Evolutionary conservation across 1,140 invertebrate species (phyloP), one percentile per base, ranked within the genome.

Genomic region (Drosophila novamexicana): DNA sequence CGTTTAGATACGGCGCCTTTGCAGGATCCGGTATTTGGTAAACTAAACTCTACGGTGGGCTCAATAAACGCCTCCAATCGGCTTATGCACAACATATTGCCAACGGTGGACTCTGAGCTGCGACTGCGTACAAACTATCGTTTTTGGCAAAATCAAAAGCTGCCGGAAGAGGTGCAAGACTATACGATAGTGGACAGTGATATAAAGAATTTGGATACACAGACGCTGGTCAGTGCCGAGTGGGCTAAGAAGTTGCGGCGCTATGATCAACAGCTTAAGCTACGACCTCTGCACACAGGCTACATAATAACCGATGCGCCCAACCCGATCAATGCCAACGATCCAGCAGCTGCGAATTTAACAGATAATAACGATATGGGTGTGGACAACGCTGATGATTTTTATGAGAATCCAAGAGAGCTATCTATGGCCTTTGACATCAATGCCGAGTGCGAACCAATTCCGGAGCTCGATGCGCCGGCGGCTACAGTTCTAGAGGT

Each of bases 21-120:
- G 50, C 88, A 91, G 45, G 92, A 92, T 79, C 84, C 91, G 0
- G 76, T 92, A 0, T 92, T 92, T 79, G 91, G 90, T 6, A 91
- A 92, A 68, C 76, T 92, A 0, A 92, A 92, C 58, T 90, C 90
- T 0, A 89, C 90, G 7, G 91, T 92, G 1, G 92, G 91, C 14
- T 91, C 90, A 6, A 91, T 91, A 6, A 92, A 91, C 34, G 85
- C 90, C 4, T 92, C 92, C 0, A 91, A 92, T 73, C 75, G 91
- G 8, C 62, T 92, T 1, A 89, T 92, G 85, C 79, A 92, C 54
- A 92, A 92, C 32, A 86, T 92, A 36, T 39, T 92, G 6, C 83
- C 81, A 9, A 90, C 90, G 6, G 47, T 59, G 10, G 77, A 90
- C 18, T 90, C 90, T 0, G 90, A 92, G 59, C 50, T 92, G 22